Base-by-base conservation (phyloP, 2,113 vertebrate genomes). In the Procavia capensis region DNA sequence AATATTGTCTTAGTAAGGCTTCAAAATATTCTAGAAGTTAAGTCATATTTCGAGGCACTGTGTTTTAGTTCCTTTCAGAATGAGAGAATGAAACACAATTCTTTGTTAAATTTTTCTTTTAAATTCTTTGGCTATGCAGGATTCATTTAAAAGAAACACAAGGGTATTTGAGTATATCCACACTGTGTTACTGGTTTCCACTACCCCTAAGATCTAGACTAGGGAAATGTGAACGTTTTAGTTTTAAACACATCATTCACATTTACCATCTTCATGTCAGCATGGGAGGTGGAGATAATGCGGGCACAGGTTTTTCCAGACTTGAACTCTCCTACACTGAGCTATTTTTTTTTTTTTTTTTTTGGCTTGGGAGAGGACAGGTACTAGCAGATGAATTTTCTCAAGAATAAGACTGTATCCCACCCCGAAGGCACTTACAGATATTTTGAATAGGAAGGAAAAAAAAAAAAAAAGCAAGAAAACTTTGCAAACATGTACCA, bases 401-500 rank as follows among this genome's bases (percentile, higher is more conserved):
- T 93, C 59, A 41, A 36, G 43, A 59, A 31, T 47, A 81, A 70
- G 54, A 43, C 14, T 72, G 9, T 57, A 9, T 14, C 9, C 34
- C 45, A 66, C 31, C 1, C 19, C 34, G 39, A 54, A 61, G 39
- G 27, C 43, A 43, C 29, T 54, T 47, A 61, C 29, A 63, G 66
- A 87, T 75, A 80, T 70, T 86, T 91, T 89, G 80, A 95, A 19
- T 83, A 74, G 72, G 82, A 81, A 80, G 22, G 66, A 29, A 88
- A 74, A 43, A 39, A 10, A 1, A 24, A 59, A 54, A 50, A 85
- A 43, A 34, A 59, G 66, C 68, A 85, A 41, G 20, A 39, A 47
- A 81, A 19, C 13, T 78, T 86, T 95, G 34, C 39, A 87, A 90
- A 63, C 31, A 20, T 50, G 13, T 16, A 43, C 66, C 36, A 70